Evolutionary conservation across 2,888 invertebrate genomes (phyloP), one percentile per base, ranked within the genome.

Genomic region (Apotomis betuletana): DNA sequence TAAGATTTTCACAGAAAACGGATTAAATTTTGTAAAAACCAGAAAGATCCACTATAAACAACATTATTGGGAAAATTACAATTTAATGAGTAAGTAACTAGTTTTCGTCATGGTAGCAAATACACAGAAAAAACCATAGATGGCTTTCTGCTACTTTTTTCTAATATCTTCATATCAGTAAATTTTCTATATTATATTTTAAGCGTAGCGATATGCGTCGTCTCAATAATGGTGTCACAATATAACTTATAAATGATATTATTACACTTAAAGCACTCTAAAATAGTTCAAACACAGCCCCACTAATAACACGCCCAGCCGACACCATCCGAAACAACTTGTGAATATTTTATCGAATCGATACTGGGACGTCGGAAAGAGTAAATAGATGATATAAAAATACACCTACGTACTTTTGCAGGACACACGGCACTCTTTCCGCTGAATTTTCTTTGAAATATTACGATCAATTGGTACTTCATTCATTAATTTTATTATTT

Each of bases 291-390:
- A 49, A 49, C 49, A 49, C 3, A 49, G 62, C 77, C 57, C 67
- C 72, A 64, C 57, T 74, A 70, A 76, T 74, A 74, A 69, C 69
- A 75, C 76, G 75, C 73, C 71, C 73, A 73, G 76, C 74, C 70
- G 75, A 75, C 76, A 77, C 73, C 77, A 74, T 75, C 77, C 72
- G 75, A 81, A 83, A 80, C 74, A 77, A 78, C 72, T 73, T 64
- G 74, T 84, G 77, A 85, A 86, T 86, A 81, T 79, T 87, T 85
- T 73, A 86, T 80, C 73, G 61, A 80, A 83, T 85, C 83, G 79
- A 87, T 86, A 81, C 61, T 6, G 69, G 68, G 74, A 71, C 67
- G 73, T 69, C 62, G 70, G 72, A 69, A 74, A 65, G 69, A 76
- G 73, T 72, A 74, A 77, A 77, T 76, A 74, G 74, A 74, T 62